Conservation (phyloP, 1,140 invertebrate genomes). For the Meteorus sp. region DNA sequence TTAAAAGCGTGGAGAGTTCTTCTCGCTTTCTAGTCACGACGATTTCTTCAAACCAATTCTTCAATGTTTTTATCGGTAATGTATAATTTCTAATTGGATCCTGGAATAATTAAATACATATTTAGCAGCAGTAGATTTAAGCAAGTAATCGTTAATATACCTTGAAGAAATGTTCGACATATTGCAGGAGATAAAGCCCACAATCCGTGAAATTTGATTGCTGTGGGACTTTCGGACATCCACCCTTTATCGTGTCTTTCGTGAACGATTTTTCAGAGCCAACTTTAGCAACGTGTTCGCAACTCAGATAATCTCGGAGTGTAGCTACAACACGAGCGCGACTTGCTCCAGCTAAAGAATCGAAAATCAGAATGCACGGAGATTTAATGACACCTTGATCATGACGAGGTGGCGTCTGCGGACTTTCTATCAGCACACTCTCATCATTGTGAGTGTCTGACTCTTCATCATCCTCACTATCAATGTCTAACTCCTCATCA, state of each 20-base stretch:
- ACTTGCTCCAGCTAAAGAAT: conserved; percentile 83
- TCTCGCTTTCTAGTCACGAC: conserved; percentile 77
- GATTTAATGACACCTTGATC: conserved; percentile 34
- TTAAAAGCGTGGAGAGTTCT: conserved; percentile 75
- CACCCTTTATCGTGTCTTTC: conserved; percentile 81
- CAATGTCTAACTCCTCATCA: conserved; percentile 67
- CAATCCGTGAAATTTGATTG: conserved; percentile 98
- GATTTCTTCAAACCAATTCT: conserved; percentile 79
- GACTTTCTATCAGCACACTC: background rate
- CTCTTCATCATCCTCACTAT: conserved; percentile 50
- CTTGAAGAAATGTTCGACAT: conserved; percentile 93
- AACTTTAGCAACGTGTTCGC: conserved; percentile 85
- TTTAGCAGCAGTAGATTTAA: background rate
- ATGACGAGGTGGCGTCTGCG: background rate
- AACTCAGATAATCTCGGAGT: conserved; percentile 84
- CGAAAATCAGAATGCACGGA: conserved; percentile 93
- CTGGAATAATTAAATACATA: conserved; percentile 54
- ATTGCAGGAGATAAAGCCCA: conserved; percentile 93
- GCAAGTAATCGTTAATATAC: conserved; percentile 51
- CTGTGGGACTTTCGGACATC: conserved; percentile 87
- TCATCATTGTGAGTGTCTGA: background rate
- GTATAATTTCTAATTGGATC: conserved; percentile 73
- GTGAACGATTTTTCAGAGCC: conserved; percentile 67
- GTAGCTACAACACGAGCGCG: conserved; percentile 82
- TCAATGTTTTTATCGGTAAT: conserved; percentile 74